These are phyloP conservation scores for Hermetia illucens DNA, from an alignment of 1,140 invertebrate species.

Conservation along the genomic window DNA sequence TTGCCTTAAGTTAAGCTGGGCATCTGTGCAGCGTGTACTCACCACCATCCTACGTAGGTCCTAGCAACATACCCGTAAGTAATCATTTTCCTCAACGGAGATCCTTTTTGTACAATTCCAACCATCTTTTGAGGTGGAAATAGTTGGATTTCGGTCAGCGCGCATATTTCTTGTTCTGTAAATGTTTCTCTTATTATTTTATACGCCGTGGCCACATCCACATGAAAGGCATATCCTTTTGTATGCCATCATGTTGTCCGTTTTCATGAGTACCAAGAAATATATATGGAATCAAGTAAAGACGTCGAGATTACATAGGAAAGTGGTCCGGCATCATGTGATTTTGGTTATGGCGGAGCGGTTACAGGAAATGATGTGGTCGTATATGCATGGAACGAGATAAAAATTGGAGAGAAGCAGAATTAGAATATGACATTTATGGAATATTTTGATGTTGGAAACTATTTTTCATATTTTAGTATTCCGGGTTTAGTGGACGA, in stretches of 20 bases:
- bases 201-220: slow-evolving; percentile 44
- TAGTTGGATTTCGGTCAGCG: slow-evolving; percentile 40
- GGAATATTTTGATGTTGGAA: no score
- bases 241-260: background rate
- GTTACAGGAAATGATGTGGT: no score
- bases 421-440: no score
- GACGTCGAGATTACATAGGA: background rate
- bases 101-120: slow-evolving; percentile 38
- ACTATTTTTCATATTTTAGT: no score
- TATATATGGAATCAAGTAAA: slow-evolving; percentile 2
- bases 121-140: slow-evolving; percentile 38
- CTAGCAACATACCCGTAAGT: slow-evolving; percentile 37
- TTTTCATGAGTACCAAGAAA: background rate
- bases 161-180: slow-evolving; percentile 43
- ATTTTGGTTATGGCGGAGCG: background rate
- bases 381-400: no score
- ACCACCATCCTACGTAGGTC: slow-evolving; percentile 2
- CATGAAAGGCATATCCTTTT: slow-evolving; percentile 43
- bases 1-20: no score
- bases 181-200: slow-evolving; percentile 43
- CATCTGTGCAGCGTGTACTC: no score
- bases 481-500: no score
- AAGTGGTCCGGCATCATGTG: no score
- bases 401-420: no score
- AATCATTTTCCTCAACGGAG: slow-evolving; percentile 45